Evolutionary conservation across 2,888 invertebrate genomes (phyloP).

Genomic region (Cancer borealis): DNA sequence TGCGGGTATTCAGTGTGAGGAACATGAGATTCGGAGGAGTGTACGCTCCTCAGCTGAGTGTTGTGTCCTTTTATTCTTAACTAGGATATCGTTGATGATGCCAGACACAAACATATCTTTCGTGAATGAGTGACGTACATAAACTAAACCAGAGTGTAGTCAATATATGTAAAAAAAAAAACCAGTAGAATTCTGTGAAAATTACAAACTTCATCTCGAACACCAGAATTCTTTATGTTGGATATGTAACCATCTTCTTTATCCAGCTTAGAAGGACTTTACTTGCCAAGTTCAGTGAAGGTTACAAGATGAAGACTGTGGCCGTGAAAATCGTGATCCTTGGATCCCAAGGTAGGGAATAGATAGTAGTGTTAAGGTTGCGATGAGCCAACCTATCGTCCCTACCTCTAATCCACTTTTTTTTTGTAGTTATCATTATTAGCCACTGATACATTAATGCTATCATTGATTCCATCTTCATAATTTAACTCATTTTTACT

Average conservation of each 20-base stretch:
- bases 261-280: background rate
- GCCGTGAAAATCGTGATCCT: constrained; percentile 63
- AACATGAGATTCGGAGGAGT: background rate
- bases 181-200: background rate
- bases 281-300: background rate
- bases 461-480: background rate
- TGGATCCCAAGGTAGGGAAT: constrained; percentile 62
- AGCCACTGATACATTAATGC: background rate
- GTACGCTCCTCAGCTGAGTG: background rate
- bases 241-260: background rate
- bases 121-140: background rate
- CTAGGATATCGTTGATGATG: background rate
- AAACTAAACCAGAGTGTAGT: background rate
- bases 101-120: background rate
- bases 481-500: background rate
- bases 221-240: background rate
- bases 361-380: no score
- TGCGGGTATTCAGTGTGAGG: background rate
- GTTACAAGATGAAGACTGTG: constrained; percentile 57
- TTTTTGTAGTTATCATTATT: background rate
- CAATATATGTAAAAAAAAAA: background rate
- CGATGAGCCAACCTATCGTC: background rate
- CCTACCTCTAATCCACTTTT: background rate
- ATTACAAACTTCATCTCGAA: background rate
- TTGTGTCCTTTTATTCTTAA: background rate